Evolutionary conservation across 1,140 invertebrate genomes (phyloP), one percentile per base, ranked within the genome.

Genomic region (Lethrus apterus): DNA sequence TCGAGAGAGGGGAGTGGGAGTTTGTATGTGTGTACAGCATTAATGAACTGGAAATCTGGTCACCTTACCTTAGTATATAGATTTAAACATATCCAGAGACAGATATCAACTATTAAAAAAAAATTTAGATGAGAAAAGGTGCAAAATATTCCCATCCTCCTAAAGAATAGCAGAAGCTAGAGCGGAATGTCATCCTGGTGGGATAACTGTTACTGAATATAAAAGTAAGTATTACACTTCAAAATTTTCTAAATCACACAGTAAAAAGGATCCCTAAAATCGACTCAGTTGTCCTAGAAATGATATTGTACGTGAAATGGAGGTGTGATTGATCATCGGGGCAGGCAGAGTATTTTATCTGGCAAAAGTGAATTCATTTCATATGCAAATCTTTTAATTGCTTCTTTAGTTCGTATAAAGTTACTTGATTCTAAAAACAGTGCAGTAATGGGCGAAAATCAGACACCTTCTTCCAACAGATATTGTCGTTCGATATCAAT

Each of bases 241-340:
- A n/a, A n/a, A n/a, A n/a, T n/a, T 11, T 32, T 32, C 31, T 32
- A 32, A 32, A 32, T 13, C 31, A 32, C n/a, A 32, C 31, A 13
- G 11, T 32, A 32, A 32, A 15, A 2, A 13, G 11, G 31, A 13
- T n/a, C 11, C 31, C 17, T 3, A 32, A 32, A 32, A 32, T 2
- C 17, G 31, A 32, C 31, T 32, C 7, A 7, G 9, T 32, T 32
- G 31, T 14, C 17, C 13, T 2, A 1, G 5, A 32, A 32, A 13
- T 32, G n/a, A 13, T 32, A 32, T 32, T 32, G n/a, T 32, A 32
- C n/a, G 11, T 32, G 31, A 32, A 32, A 32, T 32, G 31, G 31
- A 15, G 9, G 11, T 32, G 31, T 15, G 31, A 32, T 32, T 2
- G 31, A 32, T 32, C 31, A 32, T 32, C 31, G 17, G 31, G 11